These are phyloP conservation scores for Tetramorium parvispinum DNA, from an alignment of 1,140 invertebrate species.

Conservation along the genomic window DNA sequence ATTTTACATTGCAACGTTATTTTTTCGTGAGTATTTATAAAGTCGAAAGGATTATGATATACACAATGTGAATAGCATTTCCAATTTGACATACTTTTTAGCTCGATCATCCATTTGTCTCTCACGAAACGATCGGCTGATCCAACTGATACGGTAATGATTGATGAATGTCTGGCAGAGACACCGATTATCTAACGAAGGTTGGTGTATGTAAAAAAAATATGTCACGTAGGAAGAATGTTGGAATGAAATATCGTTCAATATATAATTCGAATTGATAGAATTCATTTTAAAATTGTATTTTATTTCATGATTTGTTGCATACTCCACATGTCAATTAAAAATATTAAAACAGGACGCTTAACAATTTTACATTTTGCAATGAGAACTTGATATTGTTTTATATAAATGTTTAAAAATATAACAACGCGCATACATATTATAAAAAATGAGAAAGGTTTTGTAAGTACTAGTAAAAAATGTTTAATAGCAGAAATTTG, in stretches of 20 bases:
- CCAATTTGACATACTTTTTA: slow-evolving; percentile 55
- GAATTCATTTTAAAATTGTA: slow-evolving; percentile 13
- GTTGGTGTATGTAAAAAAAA: slow-evolving; percentile 49
- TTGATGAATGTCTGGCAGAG: slow-evolving; percentile 68
- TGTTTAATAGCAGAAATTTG: background rate
- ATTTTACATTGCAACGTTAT: background rate
- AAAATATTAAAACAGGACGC: slow-evolving; percentile 38
- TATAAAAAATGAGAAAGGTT: background rate
- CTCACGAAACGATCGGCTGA: slow-evolving; percentile 31
- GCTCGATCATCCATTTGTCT: slow-evolving; percentile 50
- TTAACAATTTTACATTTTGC: slow-evolving; percentile 24
- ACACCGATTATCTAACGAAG: slow-evolving; percentile 67
- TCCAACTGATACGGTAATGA: slow-evolving; percentile 67
- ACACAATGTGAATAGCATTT: background rate
- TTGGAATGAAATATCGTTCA: slow-evolving; percentile 50
- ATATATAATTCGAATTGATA: slow-evolving; percentile 34
- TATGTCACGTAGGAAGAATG: slow-evolving; percentile 49
- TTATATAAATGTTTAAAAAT: background rate
- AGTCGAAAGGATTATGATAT: background rate
- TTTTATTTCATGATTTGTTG: slow-evolving; percentile 31
- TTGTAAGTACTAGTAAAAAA: slow-evolving; percentile 19
- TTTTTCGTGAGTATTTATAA: background rate
- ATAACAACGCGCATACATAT: background rate
- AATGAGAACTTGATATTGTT: background rate
- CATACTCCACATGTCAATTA: slow-evolving; percentile 21